Evolutionary conservation across 2,797 vertebrate species (phyloP).

Genomic region (Pangasius sanitwongsei): DNA sequence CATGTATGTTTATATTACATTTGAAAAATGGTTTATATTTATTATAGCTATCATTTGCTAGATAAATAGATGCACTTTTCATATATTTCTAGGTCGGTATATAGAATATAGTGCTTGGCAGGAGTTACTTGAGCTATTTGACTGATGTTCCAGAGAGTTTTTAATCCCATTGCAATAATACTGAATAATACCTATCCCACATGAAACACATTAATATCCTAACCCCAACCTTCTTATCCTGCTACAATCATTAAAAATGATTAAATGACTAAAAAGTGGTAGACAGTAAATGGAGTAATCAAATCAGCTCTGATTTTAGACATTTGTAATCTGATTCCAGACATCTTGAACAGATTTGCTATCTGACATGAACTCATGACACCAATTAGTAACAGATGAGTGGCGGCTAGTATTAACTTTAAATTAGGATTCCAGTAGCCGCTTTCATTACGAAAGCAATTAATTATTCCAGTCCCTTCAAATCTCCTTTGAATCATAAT

Average conservation of each 20-base stretch:
- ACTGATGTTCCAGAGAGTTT: background rate
- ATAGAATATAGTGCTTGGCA: background rate
- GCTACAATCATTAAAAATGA: background rate
- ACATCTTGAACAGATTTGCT: background rate
- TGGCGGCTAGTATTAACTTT: background rate
- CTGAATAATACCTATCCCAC: background rate
- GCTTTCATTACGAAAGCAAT: background rate
- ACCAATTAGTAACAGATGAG: background rate
- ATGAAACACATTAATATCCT: background rate
- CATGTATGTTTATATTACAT: background rate
- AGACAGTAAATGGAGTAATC: background rate
- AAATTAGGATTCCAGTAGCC: background rate
- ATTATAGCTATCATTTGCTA: background rate
- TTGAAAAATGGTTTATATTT: background rate
- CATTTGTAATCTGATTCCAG: background rate
- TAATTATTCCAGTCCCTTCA: background rate
- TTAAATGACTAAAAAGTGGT: background rate
- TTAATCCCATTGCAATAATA: background rate
- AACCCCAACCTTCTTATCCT: background rate
- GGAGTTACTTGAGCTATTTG: background rate
- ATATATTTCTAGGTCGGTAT: background rate
- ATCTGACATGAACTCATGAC: background rate
- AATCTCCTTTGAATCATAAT: background rate
- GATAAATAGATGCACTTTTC: background rate
- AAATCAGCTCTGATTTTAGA: background rate